Evolutionary conservation across 2,888 invertebrate genomes (phyloP).

Genomic region (Helicoverpa assulta): DNA sequence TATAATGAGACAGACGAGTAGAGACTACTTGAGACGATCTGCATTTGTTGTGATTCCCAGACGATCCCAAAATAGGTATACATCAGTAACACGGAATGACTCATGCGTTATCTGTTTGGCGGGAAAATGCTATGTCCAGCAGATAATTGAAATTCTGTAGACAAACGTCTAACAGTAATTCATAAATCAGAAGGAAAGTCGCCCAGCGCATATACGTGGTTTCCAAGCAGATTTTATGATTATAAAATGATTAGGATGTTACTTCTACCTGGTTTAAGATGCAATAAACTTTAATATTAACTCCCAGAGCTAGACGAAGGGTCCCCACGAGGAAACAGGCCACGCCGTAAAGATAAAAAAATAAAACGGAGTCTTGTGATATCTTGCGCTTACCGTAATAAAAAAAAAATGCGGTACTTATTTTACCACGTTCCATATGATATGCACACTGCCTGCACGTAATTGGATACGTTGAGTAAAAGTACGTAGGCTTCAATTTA

Average conservation of each 20-base stretch:
- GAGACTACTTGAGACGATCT: slow-evolving; percentile 68
- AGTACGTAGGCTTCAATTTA: slow-evolving; percentile 75
- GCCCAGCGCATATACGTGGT: slow-evolving; percentile 2
- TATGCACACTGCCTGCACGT: slow-evolving; percentile 51
- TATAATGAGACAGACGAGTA: slow-evolving; percentile 72
- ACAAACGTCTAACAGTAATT: slow-evolving; percentile 36
- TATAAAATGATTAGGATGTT: slow-evolving; percentile 46
- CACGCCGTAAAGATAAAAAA: slow-evolving; percentile 51
- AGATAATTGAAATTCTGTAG: slow-evolving; percentile 51
- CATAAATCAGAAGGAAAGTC: slow-evolving; percentile 14
- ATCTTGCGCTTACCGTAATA: slow-evolving; percentile 44
- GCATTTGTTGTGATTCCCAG: slow-evolving; percentile 82
- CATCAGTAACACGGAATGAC: slow-evolving; percentile 74
- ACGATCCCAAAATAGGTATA: slow-evolving; percentile 83
- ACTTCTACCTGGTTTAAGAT: slow-evolving; percentile 47
- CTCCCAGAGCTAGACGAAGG: slow-evolving; percentile 40
- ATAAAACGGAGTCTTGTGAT: slow-evolving; percentile 41
- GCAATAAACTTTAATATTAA: slow-evolving; percentile 54
- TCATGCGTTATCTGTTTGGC: slow-evolving; percentile 69
- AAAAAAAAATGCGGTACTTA: slow-evolving; percentile 47
- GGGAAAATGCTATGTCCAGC: slow-evolving; percentile 54
- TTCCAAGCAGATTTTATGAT: slow-evolving; percentile 21
- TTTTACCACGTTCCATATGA: slow-evolving; percentile 40
- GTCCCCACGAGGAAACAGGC: slow-evolving; percentile 32
- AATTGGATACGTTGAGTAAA: slow-evolving; percentile 71